Base-by-base conservation (phyloP, 1,140 invertebrate species). In the Habropoda laboriosa region DNA sequence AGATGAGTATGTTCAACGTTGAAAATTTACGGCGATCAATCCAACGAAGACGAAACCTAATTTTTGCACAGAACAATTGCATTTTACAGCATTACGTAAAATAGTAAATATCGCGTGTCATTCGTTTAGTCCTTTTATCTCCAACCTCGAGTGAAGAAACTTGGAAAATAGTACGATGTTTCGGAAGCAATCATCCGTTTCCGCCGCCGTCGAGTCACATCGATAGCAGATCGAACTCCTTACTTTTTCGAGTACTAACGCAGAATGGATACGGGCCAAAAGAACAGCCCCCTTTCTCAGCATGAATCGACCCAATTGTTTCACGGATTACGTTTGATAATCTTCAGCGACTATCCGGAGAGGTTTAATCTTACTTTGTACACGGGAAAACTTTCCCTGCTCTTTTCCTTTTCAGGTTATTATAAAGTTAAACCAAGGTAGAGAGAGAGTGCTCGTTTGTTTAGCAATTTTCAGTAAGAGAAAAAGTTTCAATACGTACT, bases 181-280 rank as follows among this genome's bases (percentile, higher is more conserved):
- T 87, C 82, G 86, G 80, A 82, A 86, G 80, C 63, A 87, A 87
- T 84, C 82, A 86, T 84, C 84, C 64, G 58, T 76, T 83, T 84
- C 74, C 72, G 67, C 74, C 72, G 67, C 64, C 30, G 79, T 81
- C 75, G 71, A 45, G 60, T 68, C 73, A 53, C 55, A 58, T 63
- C 64, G 76, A 76, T 75, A 76, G 64, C 8, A 64, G 66, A 85
- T 81, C 55, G 70, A 63, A 73, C 79, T 86, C 81, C 82, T 82
- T 82, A 67, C 70, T 70, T 40, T 57, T 72, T 80, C 73, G 57
- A 76, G 73, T 58, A 53, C 51, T 47, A 51, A 51, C 42, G 60
- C 27, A 79, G 58, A 84, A 87, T 86, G 84, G 84, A 87, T 70
- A 63, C 58, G 67, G 30, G 83, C 86, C 81, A 87, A 83, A 51